Base-by-base conservation (phyloP, 35 echinoderm and acorn worm genomes). In the Patiria miniata region DNA sequence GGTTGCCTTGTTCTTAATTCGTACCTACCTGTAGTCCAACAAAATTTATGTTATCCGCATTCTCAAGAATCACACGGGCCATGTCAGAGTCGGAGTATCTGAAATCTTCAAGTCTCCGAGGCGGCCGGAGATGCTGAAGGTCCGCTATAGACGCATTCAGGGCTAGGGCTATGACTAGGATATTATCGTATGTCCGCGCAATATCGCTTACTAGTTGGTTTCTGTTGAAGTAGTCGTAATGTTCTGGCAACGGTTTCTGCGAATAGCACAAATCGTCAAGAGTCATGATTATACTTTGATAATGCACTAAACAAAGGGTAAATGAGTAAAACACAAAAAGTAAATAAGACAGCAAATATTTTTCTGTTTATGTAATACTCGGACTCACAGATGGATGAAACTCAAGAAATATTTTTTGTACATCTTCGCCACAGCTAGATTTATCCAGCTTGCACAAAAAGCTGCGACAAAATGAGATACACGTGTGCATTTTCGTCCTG, bases 101-200 rank as follows among this genome's bases (percentile, higher is more conserved):
- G 17, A 84, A 84, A 10, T 84, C 82, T 18, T 84, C 82, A 19
- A 84, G 53, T 36, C 52, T 9, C 18, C 82, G 51, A 23, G 54
- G 82, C 8, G 82, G 82, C 15, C 23, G 30, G 8, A 84, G 54
- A 37, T 33, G 51, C 36, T 58, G 52, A 9, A 84, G 57, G 1
- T 58, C 82, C 4, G 29, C 54, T 59, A 84, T 38, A 16, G 82
- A 61, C 0, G 23, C 14, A 16, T 84, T 58, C 7, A 61, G 30
- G 10, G 82, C 82, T 8, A 84, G 34, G 18, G 82, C 82, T 18
- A 84, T 84, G 17, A 18, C 16, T 38, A 84, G 51, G 26, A 84
- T 57, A 36, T 52, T 53, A 14, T 61, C 54, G 44, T 84, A 82
- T 4, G 26, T 73, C 1, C 34, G 34, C 14, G 65, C 65, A 7